These are phyloP conservation scores for Idris sp. DNA, from an alignment of 1,140 invertebrate genomes.

Conservation along the genomic window DNA sequence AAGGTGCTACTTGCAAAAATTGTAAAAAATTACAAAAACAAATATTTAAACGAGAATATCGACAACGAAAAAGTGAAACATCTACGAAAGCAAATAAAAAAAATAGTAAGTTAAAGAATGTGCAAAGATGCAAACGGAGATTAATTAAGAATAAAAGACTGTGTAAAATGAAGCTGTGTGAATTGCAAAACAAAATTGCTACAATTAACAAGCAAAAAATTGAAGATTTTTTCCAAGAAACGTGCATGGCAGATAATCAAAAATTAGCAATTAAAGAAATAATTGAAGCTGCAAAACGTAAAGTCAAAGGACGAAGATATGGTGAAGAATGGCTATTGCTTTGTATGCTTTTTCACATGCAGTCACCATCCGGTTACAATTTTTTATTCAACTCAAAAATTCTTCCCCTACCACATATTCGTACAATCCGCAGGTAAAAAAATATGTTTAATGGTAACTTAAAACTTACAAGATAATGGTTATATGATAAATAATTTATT, in stretches of 20 bases:
- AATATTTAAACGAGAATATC: too few relatives aligned
- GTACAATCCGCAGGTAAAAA: not conserved
- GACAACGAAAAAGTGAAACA: too few relatives aligned
- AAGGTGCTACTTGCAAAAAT: too few relatives aligned
- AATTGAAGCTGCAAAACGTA: not conserved
- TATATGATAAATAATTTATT: not conserved
- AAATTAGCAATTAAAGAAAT: not conserved
- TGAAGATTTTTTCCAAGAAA: not conserved
- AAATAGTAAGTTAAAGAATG: too few relatives aligned
- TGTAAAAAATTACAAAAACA: too few relatives aligned
- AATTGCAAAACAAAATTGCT: too few relatives aligned
- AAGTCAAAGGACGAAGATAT: not conserved
- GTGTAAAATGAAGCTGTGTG: too few relatives aligned
- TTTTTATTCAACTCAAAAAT: not conserved
- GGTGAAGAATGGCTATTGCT: not conserved
- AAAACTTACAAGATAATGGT: too few relatives aligned
- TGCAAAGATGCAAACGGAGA: too few relatives aligned
- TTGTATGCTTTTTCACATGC: not conserved
- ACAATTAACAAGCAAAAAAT: not conserved
- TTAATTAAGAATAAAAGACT: too few relatives aligned
- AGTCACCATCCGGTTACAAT: not conserved
- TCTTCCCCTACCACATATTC: not conserved
- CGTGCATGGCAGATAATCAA: not conserved
- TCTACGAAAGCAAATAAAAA: too few relatives aligned
- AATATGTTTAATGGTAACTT: not conserved